phyloP scores from a whole-genome alignment of 2,888 invertebrate genomes.

The Drosophila paramelanica region DNA sequence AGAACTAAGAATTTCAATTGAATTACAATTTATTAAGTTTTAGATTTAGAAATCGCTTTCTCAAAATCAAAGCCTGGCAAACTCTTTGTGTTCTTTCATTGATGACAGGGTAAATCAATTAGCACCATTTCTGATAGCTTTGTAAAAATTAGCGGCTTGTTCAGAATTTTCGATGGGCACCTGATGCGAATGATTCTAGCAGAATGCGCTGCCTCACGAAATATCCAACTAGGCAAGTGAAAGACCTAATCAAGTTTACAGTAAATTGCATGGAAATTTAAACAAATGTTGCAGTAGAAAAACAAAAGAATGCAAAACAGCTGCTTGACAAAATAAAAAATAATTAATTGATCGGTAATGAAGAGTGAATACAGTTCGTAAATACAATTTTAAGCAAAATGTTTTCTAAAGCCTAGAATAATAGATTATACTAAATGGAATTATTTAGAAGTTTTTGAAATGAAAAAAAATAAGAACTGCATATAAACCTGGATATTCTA shows the following conservation, averaged over 20 bases:
- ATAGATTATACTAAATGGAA: not conserved
- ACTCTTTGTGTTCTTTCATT: not conserved
- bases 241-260: slow-evolving; percentile 2
- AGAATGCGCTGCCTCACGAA: slow-evolving; percentile 1
- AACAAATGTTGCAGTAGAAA: slow-evolving; percentile 35
- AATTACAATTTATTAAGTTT: not conserved
- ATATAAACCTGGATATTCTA: too few species aligned
- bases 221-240: slow-evolving; percentile 5
- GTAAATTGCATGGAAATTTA: slow-evolving; percentile 8
- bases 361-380: slow-evolving; percentile 1
- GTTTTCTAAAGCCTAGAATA: too few species aligned
- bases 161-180: slow-evolving; percentile 30
- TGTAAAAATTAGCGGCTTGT: slow-evolving; percentile 68
- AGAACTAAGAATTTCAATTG: too few species aligned
- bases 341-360: slow-evolving; percentile 4
- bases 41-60: not conserved
- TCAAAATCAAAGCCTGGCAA: not conserved
- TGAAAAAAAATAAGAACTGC: too few species aligned
- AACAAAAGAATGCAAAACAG: slow-evolving; percentile 24
- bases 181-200: slow-evolving; percentile 16
- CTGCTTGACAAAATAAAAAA: slow-evolving; percentile 9
- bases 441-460: too few species aligned
- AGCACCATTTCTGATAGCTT: slow-evolving; percentile 41
- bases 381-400: not conserved
- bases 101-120: slow-evolving; percentile 43